Percentiles rank a stretch among this genome's conserved stretches.
These are phyloP conservation scores for Copsychus sechellarum DNA, from an alignment of 2,113 vertebrate species.

Conservation along the genomic window DNA sequence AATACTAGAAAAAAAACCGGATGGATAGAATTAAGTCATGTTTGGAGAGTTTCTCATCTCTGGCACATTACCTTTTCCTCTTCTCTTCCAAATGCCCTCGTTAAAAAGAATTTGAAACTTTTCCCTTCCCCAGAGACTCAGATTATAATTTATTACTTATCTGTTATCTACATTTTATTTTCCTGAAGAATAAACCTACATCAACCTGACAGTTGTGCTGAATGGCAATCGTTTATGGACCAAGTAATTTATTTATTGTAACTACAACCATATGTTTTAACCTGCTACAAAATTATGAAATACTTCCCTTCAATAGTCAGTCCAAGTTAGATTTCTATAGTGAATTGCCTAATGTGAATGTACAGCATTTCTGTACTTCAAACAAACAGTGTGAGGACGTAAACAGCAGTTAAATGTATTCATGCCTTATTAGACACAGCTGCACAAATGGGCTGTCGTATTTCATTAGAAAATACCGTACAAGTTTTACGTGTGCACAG, in stretches of 20 bases:
- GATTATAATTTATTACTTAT: neutral
- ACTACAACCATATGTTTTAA: conserved; percentile 48
- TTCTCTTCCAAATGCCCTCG: neutral
- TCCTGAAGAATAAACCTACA: neutral
- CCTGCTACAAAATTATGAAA: conserved; percentile 31
- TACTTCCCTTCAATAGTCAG: neutral
- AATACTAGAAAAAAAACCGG: neutral
- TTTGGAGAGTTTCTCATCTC: conserved; percentile 5
- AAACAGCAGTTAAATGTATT: conserved; percentile 5
- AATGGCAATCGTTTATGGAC: conserved; percentile 11
- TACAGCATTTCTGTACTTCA: conserved; percentile 20
- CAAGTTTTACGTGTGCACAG: neutral
- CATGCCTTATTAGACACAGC: conserved; percentile 30
- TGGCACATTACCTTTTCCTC: neutral
- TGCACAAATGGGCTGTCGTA: neutral
- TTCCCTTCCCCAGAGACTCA: neutral
- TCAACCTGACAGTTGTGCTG: neutral
- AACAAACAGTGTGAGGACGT: neutral
- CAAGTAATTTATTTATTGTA: conserved; percentile 14
- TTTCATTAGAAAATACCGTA: neutral
- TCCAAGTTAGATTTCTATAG: neutral
- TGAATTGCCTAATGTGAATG: neutral
- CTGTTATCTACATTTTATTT: neutral
- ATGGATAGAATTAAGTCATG: neutral
- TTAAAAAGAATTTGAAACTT: conserved; percentile 5